phyloP scores from a whole-genome alignment of 2,113 vertebrate genomes.

The Glaucomys volans region DNA sequence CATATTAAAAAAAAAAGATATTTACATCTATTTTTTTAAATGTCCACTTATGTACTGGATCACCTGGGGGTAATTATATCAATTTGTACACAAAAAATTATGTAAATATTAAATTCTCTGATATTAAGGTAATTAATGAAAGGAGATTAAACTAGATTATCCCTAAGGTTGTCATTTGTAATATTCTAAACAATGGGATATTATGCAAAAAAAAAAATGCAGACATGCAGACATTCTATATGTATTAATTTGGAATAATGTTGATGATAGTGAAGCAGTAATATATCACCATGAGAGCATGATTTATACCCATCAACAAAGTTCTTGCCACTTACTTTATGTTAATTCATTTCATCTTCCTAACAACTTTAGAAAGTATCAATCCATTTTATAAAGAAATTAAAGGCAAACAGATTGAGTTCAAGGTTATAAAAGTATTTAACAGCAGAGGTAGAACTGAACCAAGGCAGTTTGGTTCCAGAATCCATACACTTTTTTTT shows the following conservation, averaged over 20 bases:
- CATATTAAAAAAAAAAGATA: too few species aligned
- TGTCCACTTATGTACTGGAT: neutral
- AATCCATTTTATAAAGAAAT: constrained; percentile 24
- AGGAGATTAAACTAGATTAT: neutral
- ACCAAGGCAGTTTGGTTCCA: neutral
- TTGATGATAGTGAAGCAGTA: neutral
- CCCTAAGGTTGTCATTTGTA: neutral
- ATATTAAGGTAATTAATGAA: neutral
- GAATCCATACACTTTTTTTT: neutral
- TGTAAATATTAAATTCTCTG: neutral
- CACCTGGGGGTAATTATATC: neutral
- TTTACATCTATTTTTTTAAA: neutral
- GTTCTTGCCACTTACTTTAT: neutral
- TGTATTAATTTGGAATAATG: neutral
- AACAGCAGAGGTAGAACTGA: neutral
- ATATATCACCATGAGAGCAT: neutral
- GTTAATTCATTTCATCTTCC: neutral
- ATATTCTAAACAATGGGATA: neutral
- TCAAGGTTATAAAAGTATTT: neutral
- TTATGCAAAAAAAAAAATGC: neutral
- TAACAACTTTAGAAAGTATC: neutral
- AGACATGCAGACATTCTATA: neutral
- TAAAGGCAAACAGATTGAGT: neutral
- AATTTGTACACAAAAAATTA: neutral
- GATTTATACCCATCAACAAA: neutral